Conservation (phyloP, 2,113 vertebrate genomes). For the Gymnorhina tibicen region DNA sequence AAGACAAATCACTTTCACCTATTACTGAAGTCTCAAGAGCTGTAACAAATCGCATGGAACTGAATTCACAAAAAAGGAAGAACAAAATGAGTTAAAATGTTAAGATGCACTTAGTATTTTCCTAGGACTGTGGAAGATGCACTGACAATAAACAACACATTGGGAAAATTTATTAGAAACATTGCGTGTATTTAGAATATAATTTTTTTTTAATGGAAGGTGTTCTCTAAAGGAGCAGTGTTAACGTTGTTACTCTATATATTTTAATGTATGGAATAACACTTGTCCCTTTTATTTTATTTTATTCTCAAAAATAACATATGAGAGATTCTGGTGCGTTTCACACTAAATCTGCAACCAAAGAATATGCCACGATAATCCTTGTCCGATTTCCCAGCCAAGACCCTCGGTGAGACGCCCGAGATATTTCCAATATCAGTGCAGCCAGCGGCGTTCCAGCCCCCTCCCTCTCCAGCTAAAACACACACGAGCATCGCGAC, state of each 20-base stretch:
- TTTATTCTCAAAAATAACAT: neutral
- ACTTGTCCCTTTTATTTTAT: neutral
- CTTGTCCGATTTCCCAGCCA: neutral
- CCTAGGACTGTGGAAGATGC: neutral
- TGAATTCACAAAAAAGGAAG: neutral
- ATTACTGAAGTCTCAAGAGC: neutral
- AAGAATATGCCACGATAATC: neutral
- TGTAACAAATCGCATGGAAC: neutral
- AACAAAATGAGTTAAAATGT: neutral
- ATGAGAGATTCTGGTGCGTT: neutral
- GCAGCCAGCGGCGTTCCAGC: neutral
- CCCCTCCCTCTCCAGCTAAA: neutral
- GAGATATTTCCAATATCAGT: neutral
- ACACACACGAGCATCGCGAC: neutral
- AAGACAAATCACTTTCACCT: constrained; percentile 30
- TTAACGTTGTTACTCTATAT: neutral
- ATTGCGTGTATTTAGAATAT: neutral
- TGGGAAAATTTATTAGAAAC: neutral
- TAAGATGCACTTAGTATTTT: neutral
- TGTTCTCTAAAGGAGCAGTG: neutral
- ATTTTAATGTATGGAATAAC: neutral
- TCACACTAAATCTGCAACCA: neutral
- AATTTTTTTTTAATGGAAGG: neutral
- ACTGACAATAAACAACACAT: neutral
- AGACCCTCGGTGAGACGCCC: neutral